phyloP scores from a whole-genome alignment of 2,797 vertebrate species.

The Yasuhikotakia modesta region DNA sequence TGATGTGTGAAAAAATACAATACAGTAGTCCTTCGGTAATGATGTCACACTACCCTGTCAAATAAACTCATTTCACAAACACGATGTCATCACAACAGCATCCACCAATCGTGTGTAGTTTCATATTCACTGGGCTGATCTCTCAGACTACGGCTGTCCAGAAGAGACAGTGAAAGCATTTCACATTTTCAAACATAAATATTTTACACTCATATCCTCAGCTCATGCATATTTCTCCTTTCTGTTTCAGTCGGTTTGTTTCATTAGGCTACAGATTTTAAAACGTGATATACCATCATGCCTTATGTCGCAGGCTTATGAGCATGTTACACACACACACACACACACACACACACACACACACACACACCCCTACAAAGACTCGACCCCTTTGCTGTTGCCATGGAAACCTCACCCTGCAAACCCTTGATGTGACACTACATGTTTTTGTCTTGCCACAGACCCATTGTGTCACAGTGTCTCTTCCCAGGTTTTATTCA shows the following conservation, averaged over 20 bases:
- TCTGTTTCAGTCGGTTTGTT: not conserved
- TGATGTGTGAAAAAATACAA: not conserved
- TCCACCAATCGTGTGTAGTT: no score
- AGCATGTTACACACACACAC: not conserved
- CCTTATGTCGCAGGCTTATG: not conserved
- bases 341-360: not conserved
- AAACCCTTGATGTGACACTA: conserved; percentile 44
- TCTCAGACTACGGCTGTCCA: not conserved
- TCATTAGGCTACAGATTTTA: not conserved
- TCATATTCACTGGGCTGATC: no score
- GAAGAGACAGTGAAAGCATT: not conserved
- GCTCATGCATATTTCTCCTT: not conserved
- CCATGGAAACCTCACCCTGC: conserved; percentile 59
- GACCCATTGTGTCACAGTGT: conserved; percentile 8
- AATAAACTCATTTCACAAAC: not conserved
- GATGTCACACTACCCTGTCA: not conserved
- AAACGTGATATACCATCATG: not conserved
- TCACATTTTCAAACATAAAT: not conserved
- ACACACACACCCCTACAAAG: conserved; percentile 3
- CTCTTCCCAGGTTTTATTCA: not conserved
- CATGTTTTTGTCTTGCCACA: not conserved
- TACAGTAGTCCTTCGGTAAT: not conserved
- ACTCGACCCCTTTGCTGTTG: conserved; percentile 46
- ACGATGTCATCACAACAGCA: no score
- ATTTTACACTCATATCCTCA: not conserved